These are phyloP conservation scores for Dufourea novaeangliae DNA, from an alignment of 1,140 invertebrate genomes.

Conservation along the genomic window DNA sequence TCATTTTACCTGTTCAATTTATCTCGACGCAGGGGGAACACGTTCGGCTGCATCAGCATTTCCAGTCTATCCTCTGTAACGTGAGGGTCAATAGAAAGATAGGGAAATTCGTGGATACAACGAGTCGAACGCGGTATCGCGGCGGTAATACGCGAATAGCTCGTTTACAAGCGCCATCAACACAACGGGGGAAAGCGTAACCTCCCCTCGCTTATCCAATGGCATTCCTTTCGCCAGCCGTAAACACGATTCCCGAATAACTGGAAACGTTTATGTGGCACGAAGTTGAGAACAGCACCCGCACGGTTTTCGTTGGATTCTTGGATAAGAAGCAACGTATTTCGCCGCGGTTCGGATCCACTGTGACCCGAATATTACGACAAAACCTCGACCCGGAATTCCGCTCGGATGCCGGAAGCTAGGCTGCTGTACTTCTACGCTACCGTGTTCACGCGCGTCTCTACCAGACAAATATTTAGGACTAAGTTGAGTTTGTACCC, in stretches of 20 bases:
- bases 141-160: neutral
- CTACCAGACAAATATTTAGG: conserved; percentile 54
- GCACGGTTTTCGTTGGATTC: conserved; percentile 29
- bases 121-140: neutral
- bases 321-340: conserved; percentile 50
- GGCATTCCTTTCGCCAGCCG: conserved; percentile 18
- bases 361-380: conserved; percentile 49
- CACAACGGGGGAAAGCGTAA: neutral
- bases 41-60: neutral
- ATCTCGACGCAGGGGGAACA: neutral
- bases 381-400: conserved; percentile 53
- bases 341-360: conserved; percentile 34
- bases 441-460: neutral
- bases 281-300: conserved; percentile 21
- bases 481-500: conserved; percentile 23
- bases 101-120: neutral
- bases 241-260: conserved; percentile 29
- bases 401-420: conserved; percentile 44
- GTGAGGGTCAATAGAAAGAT: neutral
- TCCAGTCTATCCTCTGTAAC: neutral
- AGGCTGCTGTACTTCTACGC: conserved; percentile 24
- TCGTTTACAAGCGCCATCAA: neutral
- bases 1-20: neutral
- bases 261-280: conserved; percentile 29
- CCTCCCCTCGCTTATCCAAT: conserved; percentile 10